Percentiles rank a stretch among this genome's conserved stretches.
Conservation (phyloP, 2,113 vertebrate species). For the Odobenus rosmarus region DNA sequence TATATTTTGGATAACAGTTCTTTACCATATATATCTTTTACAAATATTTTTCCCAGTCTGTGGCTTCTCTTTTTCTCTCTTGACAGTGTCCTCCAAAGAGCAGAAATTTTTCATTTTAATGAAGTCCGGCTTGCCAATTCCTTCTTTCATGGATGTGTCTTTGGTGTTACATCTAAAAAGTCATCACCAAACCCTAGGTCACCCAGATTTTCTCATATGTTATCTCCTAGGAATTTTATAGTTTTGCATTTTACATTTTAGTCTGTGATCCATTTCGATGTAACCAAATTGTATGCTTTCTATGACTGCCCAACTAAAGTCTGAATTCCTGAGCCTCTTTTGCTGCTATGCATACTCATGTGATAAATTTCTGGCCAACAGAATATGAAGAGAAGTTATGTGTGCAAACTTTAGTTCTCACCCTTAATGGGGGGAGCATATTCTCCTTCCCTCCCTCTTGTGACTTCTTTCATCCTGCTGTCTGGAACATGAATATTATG, state of each 20-base stretch:
- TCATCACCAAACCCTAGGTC: background rate
- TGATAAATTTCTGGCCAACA: background rate
- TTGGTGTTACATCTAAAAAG: background rate
- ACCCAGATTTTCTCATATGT: background rate
- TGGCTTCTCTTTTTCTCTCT: background rate
- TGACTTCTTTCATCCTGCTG: background rate
- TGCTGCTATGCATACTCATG: background rate
- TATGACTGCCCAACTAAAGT: background rate
- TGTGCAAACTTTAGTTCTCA: background rate
- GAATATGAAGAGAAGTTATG: background rate
- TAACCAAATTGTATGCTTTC: background rate
- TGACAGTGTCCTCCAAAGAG: background rate
- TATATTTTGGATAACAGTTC: background rate
- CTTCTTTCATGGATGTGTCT: background rate
- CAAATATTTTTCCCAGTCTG: background rate
- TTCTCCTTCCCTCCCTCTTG: background rate
- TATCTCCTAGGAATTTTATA: background rate
- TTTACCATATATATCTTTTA: background rate
- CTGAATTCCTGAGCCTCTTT: background rate
- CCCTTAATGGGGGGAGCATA: background rate
- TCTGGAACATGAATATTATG: background rate
- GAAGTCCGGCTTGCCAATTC: background rate
- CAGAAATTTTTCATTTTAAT: background rate
- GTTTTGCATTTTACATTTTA: background rate
- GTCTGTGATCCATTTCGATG: background rate